These are phyloP conservation scores for Canis aureus DNA, from an alignment of 2,113 vertebrate genomes.

Conservation along the genomic window DNA sequence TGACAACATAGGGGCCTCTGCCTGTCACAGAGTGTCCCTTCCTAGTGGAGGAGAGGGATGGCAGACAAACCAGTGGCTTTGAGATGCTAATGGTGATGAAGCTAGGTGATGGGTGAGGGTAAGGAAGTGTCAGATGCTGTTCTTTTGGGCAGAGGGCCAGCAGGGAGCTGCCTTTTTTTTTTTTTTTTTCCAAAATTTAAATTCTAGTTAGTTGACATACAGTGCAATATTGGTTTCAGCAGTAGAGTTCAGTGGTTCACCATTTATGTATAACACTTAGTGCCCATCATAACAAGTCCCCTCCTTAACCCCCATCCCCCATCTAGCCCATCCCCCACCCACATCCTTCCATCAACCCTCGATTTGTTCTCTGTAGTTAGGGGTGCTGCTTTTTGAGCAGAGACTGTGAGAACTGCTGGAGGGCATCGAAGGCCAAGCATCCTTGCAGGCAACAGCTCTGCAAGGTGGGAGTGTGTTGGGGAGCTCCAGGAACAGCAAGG, in stretches of 20 bases:
- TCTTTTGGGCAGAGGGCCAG: neutral
- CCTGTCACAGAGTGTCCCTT: neutral
- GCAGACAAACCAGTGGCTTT: neutral
- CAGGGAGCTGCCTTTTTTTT: neutral
- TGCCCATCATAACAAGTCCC: neutral
- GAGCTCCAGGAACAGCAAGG: neutral
- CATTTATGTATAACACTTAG: neutral
- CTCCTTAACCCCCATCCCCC: neutral
- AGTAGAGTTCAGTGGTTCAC: neutral
- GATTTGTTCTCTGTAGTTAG: neutral
- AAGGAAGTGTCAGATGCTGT: too few species aligned
- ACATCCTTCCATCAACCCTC: neutral
- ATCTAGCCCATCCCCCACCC: neutral
- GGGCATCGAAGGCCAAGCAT: neutral
- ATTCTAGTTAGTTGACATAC: neutral
- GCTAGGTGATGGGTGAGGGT: neutral
- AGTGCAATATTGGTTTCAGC: neutral
- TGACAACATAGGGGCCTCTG: neutral
- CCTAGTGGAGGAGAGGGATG: neutral
- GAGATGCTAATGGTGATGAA: neutral
- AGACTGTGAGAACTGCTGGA: neutral
- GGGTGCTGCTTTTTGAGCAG: neutral
- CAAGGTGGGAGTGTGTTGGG: neutral
- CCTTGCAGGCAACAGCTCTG: neutral
- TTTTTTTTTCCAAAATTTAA: neutral